Percentiles rank a stretch among this genome's conserved stretches.
phyloP scores from a whole-genome alignment of 1,140 invertebrate species.

The Drosophila fuyamai region DNA sequence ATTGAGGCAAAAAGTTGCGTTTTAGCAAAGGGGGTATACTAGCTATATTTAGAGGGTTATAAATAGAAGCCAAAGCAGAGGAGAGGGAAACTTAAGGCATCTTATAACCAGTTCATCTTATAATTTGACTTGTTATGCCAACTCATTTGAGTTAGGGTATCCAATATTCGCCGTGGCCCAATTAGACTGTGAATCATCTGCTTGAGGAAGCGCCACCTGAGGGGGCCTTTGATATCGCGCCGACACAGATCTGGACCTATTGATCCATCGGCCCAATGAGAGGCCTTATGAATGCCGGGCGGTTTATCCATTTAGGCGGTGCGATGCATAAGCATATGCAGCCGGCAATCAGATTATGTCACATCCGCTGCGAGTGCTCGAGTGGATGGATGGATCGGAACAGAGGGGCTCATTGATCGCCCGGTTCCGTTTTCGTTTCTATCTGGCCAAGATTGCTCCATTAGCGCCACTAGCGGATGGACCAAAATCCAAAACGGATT shows the following conservation, averaged over 20 bases:
- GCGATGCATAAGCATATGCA: not conserved
- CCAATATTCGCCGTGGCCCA: constrained; percentile 26
- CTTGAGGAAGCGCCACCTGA: constrained; percentile 71
- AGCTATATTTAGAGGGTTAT: not conserved
- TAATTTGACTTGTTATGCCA: not conserved
- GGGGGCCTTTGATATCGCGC: constrained; percentile 77
- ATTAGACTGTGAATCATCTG: constrained; percentile 18
- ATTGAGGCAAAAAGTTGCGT: constrained; percentile 53
- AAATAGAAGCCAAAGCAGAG: not conserved
- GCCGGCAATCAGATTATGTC: constrained; percentile 68
- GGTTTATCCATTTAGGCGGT: constrained; percentile 61
- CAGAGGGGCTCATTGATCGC: constrained; percentile 70
- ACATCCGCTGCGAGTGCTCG: constrained; percentile 60
- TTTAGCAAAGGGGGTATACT: constrained; percentile 25
- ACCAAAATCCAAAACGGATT: constrained; percentile 21
- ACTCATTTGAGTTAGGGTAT: constrained; percentile 25
- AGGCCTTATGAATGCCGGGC: constrained; percentile 62
- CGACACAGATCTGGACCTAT: constrained; percentile 70
- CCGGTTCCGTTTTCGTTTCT: constrained; percentile 17
- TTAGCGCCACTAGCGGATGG: constrained; percentile 47
- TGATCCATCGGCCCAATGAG: constrained; percentile 19
- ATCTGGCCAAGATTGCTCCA: constrained; percentile 59
- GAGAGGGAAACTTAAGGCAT: not conserved
- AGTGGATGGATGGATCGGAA: constrained; percentile 38
- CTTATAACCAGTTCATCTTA: not conserved